Evolutionary conservation across 2,888 invertebrate species (phyloP), one percentile per base, ranked within the genome.

Genomic region (Crossocerus cetratus): DNA sequence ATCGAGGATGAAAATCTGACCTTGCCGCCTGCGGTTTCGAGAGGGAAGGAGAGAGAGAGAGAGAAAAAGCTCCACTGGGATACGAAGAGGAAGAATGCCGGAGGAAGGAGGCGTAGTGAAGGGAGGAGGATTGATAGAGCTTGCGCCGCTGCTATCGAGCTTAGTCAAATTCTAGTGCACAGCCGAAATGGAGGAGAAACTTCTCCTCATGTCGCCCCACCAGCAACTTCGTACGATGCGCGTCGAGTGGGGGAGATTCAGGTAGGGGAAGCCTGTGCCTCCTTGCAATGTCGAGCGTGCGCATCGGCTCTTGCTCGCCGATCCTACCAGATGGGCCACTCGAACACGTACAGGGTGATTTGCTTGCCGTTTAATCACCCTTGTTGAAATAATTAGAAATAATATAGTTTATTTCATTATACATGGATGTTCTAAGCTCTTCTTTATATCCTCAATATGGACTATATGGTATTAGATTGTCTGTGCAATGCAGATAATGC

Each of bases 161-260:
- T 82, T 78, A 83, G 83, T 85, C 85, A 86, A 86, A 83, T 86
- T 86, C 84, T 85, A 84, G 86, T 84, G 82, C 85, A 85, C 73
- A 80, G 83, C 75, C 82, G 77, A 83, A 84, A 83, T 73, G 76
- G 80, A 80, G 80, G 83, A 78, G 74, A 77, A 75, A 75, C 77
- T 67, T 74, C 71, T 65, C 75, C 58, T 60, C 59, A 42, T 13
- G 8, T 58, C 56, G 61, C 55, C 11, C 59, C 32, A 23, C 14
- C 5, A 14, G n/a, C 16, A 22, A 21, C 32, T 49, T 53, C 43
- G 65, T 62, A 64, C 67, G 63, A 70, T 54, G n/a, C 56, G 67
- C 57, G 14, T 42, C 32, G 16, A 57, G 71, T 23, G 75, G 61
- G 72, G 66, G 57, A 63, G 55, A 65, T 22, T n/a, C 44, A 16